These are phyloP conservation scores for Papilio glaucus DNA, from an alignment of 1,140 invertebrate genomes.

Conservation along the genomic window DNA sequence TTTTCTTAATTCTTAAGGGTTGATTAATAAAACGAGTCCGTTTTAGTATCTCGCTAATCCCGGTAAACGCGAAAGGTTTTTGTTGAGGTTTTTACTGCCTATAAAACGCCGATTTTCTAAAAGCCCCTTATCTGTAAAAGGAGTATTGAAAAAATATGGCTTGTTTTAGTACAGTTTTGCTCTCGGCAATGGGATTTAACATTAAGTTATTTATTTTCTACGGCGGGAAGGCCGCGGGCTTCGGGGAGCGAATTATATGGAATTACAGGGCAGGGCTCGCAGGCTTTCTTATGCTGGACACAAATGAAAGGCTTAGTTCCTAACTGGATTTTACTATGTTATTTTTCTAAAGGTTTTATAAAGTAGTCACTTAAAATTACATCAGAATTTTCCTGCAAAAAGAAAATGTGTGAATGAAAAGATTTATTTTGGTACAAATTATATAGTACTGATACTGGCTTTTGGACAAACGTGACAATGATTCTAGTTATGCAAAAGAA, in stretches of 20 bases:
- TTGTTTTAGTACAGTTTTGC: conserved; percentile 32
- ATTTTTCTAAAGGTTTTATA: background rate
- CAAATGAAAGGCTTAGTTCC: background rate
- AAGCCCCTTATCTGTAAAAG: conserved; percentile 28
- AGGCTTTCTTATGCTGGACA: background rate
- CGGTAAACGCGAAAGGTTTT: conserved; percentile 32
- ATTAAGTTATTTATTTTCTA: conserved; percentile 33
- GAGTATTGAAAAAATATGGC: conserved; percentile 34
- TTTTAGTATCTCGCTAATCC: conserved; percentile 27
- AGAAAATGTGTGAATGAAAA: too few species aligned
- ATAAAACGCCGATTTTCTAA: conserved; percentile 34
- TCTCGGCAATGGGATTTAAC: conserved; percentile 22
- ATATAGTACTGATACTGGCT: too few species aligned
- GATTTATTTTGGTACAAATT: too few species aligned
- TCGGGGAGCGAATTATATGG: background rate
- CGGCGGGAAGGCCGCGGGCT: conserved; percentile 11
- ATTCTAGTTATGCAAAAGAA: too few species aligned
- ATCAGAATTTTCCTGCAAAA: too few species aligned
- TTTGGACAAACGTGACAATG: too few species aligned
- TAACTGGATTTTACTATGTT: background rate
- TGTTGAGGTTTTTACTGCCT: conserved; percentile 32
- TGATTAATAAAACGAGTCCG: conserved; percentile 16
- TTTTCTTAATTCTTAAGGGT: background rate
- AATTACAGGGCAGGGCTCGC: background rate
- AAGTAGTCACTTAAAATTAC: too few species aligned